Evolutionary conservation across 2,888 invertebrate species (phyloP), one percentile per base, ranked within the genome.

Genomic region (Clivina fossor): DNA sequence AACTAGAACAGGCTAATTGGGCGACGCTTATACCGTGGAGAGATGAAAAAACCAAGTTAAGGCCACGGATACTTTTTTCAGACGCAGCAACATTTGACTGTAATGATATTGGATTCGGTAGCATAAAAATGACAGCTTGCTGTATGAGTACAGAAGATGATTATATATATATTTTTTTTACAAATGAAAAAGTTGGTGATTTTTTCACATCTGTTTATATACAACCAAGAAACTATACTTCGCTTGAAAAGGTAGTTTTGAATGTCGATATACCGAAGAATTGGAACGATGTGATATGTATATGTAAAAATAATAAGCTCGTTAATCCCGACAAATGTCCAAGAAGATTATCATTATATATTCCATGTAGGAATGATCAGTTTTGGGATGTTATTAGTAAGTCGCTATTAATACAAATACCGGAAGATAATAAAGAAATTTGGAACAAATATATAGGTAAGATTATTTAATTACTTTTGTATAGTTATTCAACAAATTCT

Each of bases 71-170:
- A 8, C 2, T 53, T 7, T 35, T 16, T n/a, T 16, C 18, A n/a
- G 11, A 35, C 9, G 7, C n/a, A 0, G 7, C 20, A 9, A 19
- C 51, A 47, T 22, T 26, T n/a, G n/a, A 5, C 11, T 48, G 55
- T 3, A 32, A 61, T n/a, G 51, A 59, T 7, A 15, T 38, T 2
- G 61, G 61, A 4, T 15, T 50, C 2, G 61, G 58, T 20, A 53
- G 8, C 0, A 13, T 56, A 3, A 11, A 33, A 3, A 8, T 61
- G 5, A 32, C 15, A 2, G 15, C 56, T 4, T 57, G 43, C 18
- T 57, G 53, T 43, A 19, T 58, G 4, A 59, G 57, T 8, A 44
- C 53, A 5, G 41, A 30, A 4, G 16, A 19, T 2, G 33, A 35
- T 9, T 16, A 28, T 24, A 32, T 19, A 9, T 40, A 32, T 4